Base-by-base conservation (phyloP, 2,113 vertebrate genomes). In the Heterochromis multidens region DNA sequence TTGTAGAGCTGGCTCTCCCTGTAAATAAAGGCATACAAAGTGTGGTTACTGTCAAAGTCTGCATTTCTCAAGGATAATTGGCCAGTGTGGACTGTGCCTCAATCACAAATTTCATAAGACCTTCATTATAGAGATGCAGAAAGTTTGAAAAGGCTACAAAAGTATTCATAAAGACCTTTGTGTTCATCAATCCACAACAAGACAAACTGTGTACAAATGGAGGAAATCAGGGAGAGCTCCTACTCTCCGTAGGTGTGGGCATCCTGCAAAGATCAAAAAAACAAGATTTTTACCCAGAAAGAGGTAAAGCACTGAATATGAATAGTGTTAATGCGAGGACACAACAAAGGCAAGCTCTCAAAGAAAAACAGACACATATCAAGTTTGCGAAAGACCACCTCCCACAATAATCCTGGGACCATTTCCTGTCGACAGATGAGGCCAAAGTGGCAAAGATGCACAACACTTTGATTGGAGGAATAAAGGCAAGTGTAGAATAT, bases 131-230 rank as follows among this genome's bases (percentile, higher is more conserved):
- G 16, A 19, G 17, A 52, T 52, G 49, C 17, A 74, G 27, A 46
- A 74, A 72, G 43, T 46, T 21, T 72, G 67, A 52, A 52, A 49
- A 52, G 17, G 25, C 67, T 0, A 1, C 17, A 74, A 1, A 49
- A 72, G 12, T 29, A 72, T 72, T 52, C 25, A 13, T 27, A 1
- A 1, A 2, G 6, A 17, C 67, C 40, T 72, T 29, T 52, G 67
- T 72, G 67, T 49, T 52, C 29, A 43, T 67, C 37, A 3, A 21
- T 10, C 7, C n/a, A 4, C 35, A 0, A 23, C 13, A 43, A 0
- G 63, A 67, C n/a, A 72, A 49, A 72, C 43, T 72, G 43, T 4
- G 40, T 13, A 52, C 17, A 72, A 31, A 72, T 49, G 40, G 25
- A 7, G 67, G 25, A 49, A 49, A 49, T 72, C 9, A 7, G 14